Evolutionary conservation across 2,113 vertebrate species (phyloP).

Genomic region (Aldabrachelys gigantea): DNA sequence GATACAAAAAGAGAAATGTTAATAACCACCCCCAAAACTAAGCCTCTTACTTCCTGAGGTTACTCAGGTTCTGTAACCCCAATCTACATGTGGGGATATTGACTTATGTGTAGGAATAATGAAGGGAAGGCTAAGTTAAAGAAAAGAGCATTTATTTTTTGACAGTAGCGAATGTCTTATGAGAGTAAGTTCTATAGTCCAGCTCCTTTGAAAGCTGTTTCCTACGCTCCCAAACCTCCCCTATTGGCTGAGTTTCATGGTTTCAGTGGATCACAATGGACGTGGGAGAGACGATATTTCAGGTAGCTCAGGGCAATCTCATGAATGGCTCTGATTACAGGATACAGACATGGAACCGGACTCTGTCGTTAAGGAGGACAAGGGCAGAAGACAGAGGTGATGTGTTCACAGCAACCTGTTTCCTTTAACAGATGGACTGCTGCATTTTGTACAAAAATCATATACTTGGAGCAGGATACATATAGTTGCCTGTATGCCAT

Average conservation of each 20-base stretch:
- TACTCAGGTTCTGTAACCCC: not conserved
- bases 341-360: rapidly evolving
- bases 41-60: not conserved
- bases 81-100: not conserved
- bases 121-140: not conserved
- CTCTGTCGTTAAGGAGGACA: rapidly evolving
- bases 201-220: conserved; percentile 15
- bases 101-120: not conserved
- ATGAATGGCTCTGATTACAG: not conserved
- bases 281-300: rapidly evolving
- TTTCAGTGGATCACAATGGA: not conserved
- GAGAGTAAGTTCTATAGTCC: not conserved
- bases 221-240: conserved; percentile 13
- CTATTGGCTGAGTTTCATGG: not conserved
- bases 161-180: not conserved
- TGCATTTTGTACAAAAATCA: not conserved
- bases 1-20: not conserved
- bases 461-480: not conserved
- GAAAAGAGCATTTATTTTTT: not conserved
- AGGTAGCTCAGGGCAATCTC: not conserved
- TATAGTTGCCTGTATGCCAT: not conserved
- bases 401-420: rapidly evolving
- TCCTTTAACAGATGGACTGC: not conserved
- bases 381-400: not conserved
- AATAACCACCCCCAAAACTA: not conserved